Conservation (phyloP, 2,113 vertebrate species). For the Zingel zingel region DNA sequence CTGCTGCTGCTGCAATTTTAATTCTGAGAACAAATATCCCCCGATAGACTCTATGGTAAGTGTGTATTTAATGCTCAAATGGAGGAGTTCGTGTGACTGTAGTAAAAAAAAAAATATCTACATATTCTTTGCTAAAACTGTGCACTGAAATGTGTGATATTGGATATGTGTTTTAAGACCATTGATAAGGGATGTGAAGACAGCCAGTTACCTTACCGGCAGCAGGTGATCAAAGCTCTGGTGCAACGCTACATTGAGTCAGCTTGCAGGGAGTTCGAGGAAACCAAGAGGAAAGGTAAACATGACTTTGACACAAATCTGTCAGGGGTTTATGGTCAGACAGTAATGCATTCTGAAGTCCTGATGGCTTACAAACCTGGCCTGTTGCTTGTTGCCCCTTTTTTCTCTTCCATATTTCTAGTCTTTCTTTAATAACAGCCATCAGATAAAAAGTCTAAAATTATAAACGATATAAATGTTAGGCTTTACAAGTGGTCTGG, state of each 20-base stretch:
- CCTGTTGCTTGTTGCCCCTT: neutral
- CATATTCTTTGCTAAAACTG: neutral
- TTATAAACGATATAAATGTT: neutral
- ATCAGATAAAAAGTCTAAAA: neutral
- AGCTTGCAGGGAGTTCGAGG: conserved; percentile 89
- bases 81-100: neutral
- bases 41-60: conserved; percentile 85
- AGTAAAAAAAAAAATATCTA: neutral
- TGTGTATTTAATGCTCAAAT: conserved; percentile 5
- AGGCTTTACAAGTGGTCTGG: neutral
- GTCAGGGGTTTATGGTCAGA: neutral
- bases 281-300: conserved; percentile 89
- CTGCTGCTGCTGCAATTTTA: conserved; percentile 86
- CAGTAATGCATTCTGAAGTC: neutral
- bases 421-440: neutral
- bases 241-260: conserved; percentile 92
- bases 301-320: neutral
- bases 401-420: neutral
- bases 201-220: conserved; percentile 83
- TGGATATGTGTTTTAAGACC: conserved; percentile 54
- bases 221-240: conserved; percentile 89
- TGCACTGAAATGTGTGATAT: neutral
- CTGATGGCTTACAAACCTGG: neutral
- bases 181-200: conserved; percentile 56
- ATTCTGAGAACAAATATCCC: conserved; percentile 82